Evolutionary conservation across 1,140 invertebrate genomes (phyloP), one percentile per base, ranked within the genome.

Genomic region (Notospermus geniculatus): DNA sequence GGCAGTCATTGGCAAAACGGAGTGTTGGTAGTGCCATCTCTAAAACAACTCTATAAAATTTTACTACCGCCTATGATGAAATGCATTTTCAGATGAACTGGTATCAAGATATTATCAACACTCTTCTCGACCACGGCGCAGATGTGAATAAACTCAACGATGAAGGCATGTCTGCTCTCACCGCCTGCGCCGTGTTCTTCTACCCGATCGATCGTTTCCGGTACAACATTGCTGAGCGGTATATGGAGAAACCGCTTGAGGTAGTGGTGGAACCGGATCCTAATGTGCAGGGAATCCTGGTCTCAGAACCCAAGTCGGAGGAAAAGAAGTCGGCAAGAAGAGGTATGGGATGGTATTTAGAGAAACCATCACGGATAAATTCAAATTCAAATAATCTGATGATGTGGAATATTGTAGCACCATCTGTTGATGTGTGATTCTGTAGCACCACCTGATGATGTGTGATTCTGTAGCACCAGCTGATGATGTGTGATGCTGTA

Each of bases 81-180:
- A n/a, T n/a, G n/a, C n/a, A n/a, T n/a, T 61, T 71, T 7, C 63
- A 80, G 78, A 71, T 76, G 5, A 76, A 75, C 59, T 74, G 73
- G 72, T 71, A 79, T 57, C 64, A 67, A 15, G 71, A 74, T 54
- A 67, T 76, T 2, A 78, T 81, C 32, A 80, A 80, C 56, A 63
- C 67, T 53, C 66, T 81, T 9, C 67, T 81, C 1, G 79, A 81
- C 56, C 68, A 76, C 60, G 80, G 80, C 30, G 78, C 78, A 1
- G 71, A 81, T 65, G 73, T 81, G 5, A 81, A 81, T 65, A 74
- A 79, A 60, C 66, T 80, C 17, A 77, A 68, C 58, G 75, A 80
- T 64, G 78, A 80, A 55, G 80, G 80, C 0, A 71, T 77, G 28
- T 80, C 80, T 17, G 75, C 75, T 0, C 60, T 81, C 15, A 65